A percentile compares a stretch with the other conserved stretches of the same genome.
phyloP scores from a whole-genome alignment of 1,140 invertebrate species.

The Bradysia coprophila region DNA sequence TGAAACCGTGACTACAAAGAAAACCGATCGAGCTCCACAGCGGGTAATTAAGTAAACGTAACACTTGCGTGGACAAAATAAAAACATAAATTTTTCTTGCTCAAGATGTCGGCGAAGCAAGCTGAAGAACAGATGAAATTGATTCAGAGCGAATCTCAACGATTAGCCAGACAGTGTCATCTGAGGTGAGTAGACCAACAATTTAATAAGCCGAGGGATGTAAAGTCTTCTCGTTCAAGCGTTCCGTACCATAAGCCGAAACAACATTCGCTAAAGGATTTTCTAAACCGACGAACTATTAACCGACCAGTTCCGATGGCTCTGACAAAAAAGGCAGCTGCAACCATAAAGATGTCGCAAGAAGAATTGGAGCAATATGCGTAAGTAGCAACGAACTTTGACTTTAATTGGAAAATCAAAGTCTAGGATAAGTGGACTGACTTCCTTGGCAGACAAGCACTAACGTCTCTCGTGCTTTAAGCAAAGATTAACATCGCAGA shows the following conservation, averaged over 20 bases:
- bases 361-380: conserved; percentile 26
- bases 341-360: conserved; percentile 26
- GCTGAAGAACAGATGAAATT: conserved; percentile 23
- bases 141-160: conserved; percentile 31
- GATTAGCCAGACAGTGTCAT: conserved; percentile 38
- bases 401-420: not conserved
- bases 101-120: conserved; percentile 24
- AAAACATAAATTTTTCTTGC: not conserved
- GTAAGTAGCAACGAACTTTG: conserved; percentile 22
- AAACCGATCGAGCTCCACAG: too few relatives aligned
- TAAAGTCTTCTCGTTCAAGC: conserved; percentile 8
- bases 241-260: conserved; percentile 58
- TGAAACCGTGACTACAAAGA: too few relatives aligned
- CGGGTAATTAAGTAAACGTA: too few relatives aligned
- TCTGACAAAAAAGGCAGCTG: conserved; percentile 13
- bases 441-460: too few relatives aligned
- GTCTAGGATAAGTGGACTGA: not conserved
- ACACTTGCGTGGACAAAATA: too few relatives aligned
- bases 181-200: conserved; percentile 15
- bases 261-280: conserved; percentile 44
- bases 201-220: not conserved
- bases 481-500: too few relatives aligned
- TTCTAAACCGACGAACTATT: conserved; percentile 28
- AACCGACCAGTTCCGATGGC: conserved; percentile 12
- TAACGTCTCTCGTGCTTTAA: too few relatives aligned